Percentiles rank a stretch among this genome's conserved stretches.
phyloP scores from a whole-genome alignment of 1,140 invertebrate species.

The Caenorhabditis remanei region DNA sequence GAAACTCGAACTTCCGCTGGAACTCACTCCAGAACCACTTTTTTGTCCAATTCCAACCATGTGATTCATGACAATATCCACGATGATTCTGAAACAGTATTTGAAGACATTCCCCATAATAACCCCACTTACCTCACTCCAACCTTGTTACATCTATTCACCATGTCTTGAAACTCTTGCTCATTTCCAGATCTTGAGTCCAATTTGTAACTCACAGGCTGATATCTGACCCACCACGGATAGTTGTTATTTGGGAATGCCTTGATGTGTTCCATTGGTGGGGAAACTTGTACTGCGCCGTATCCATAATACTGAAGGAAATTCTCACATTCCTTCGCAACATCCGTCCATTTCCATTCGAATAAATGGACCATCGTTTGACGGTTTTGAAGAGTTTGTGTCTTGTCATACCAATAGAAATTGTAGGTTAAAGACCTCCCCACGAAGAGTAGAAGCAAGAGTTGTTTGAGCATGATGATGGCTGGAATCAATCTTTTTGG shows the following conservation, averaged over 20 bases:
- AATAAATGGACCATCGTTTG: conserved; percentile 79
- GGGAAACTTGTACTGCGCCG: conserved; percentile 84
- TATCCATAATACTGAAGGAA: conserved; percentile 86
- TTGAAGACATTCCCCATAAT: neutral
- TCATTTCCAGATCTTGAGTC: conserved; percentile 85
- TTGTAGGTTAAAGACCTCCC: conserved; percentile 1
- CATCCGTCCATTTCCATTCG: conserved; percentile 89
- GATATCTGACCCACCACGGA: conserved; percentile 77
- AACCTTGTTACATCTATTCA: conserved; percentile 83
- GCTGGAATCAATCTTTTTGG: neutral
- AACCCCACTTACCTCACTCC: conserved; percentile 81
- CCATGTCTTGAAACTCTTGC: conserved; percentile 84
- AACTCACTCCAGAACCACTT: conserved; percentile 77
- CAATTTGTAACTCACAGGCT: conserved; percentile 88
- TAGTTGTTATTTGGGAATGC: conserved; percentile 66
- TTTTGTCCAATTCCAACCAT: conserved; percentile 83
- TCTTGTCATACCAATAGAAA: conserved; percentile 69
- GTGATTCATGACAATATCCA: conserved; percentile 89
- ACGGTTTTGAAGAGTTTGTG: conserved; percentile 65
- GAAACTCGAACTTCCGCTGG: conserved; percentile 78
- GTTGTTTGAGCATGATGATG: conserved; percentile 38
- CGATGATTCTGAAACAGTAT: conserved; percentile 83
- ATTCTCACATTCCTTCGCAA: conserved; percentile 86
- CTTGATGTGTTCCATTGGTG: conserved; percentile 73
- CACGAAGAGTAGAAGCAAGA: conserved; percentile 11